Evolutionary conservation across 2,797 vertebrate species (phyloP).

Genomic region (Sphenodon punctatus): DNA sequence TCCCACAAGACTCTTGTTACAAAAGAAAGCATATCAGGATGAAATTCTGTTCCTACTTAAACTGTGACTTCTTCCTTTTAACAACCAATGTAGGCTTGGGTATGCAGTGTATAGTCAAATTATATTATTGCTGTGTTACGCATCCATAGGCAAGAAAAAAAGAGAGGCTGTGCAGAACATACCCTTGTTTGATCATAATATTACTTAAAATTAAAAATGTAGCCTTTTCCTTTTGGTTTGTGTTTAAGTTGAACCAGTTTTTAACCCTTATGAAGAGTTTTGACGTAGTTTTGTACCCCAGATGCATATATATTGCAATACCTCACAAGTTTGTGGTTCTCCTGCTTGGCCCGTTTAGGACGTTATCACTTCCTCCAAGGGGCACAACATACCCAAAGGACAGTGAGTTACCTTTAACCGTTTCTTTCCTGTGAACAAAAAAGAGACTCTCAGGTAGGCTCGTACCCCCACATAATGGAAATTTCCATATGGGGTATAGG

Average conservation of each 20-base stretch:
- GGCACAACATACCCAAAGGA: no score
- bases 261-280: not conserved
- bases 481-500: no score
- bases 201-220: not conserved
- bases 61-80: not conserved
- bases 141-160: not conserved
- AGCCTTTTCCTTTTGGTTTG: not conserved
- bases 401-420: no score
- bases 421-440: no score
- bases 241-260: not conserved
- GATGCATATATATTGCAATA: not conserved
- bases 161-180: not conserved
- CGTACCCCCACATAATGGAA: no score
- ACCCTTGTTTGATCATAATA: not conserved
- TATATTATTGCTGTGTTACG: not conserved
- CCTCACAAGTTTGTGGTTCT: no score
- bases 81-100: not conserved
- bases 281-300: not conserved
- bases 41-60: not conserved
- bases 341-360: no score
- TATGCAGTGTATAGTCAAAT: not conserved
- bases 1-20: not conserved
- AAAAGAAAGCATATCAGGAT: not conserved
- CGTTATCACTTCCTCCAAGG: no score
- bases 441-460: no score